Percentiles rank a stretch among this genome's conserved stretches.
Conservation (phyloP, 1,140 invertebrate genomes). For the Zaprionus taronus region DNA sequence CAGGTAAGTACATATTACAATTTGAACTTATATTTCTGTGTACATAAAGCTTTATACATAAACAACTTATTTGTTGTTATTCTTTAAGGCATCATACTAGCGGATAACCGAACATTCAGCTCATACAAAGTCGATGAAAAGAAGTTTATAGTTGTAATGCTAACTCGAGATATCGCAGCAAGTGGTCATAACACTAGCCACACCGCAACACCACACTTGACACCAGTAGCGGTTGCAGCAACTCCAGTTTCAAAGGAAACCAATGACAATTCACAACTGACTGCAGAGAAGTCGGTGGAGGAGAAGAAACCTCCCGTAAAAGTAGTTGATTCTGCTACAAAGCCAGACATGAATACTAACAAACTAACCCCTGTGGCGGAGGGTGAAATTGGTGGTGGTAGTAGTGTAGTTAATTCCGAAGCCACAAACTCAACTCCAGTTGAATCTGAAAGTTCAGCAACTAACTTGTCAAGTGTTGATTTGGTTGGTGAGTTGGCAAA, state of each 20-base stretch:
- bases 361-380: background rate
- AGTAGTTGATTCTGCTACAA: background rate
- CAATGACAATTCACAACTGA: background rate
- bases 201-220: background rate
- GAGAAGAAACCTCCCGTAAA: background rate
- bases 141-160: slow-evolving; percentile 99
- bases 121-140: slow-evolving; percentile 98
- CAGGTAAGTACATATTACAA: slow-evolving; percentile 87
- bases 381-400: background rate
- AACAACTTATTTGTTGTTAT: slow-evolving; percentile 45
- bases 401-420: background rate
- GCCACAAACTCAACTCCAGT: background rate
- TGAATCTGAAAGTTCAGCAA: background rate
- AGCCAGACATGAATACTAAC: slow-evolving; percentile 10
- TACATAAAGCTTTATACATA: slow-evolving; percentile 31
- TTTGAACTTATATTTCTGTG: background rate
- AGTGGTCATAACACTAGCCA: background rate
- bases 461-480: slow-evolving; percentile 53
- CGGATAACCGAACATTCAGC: slow-evolving; percentile 92
- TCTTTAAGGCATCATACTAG: slow-evolving; percentile 93
- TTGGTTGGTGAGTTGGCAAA: slow-evolving; percentile 63
- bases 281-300: background rate
- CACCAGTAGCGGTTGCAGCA: background rate
- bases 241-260: background rate
- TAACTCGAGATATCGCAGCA: slow-evolving; percentile 88